A percentile compares a stretch with the other conserved stretches of the same genome.
Conservation (phyloP, 1,140 invertebrate genomes). For the Aphidius ervi region DNA sequence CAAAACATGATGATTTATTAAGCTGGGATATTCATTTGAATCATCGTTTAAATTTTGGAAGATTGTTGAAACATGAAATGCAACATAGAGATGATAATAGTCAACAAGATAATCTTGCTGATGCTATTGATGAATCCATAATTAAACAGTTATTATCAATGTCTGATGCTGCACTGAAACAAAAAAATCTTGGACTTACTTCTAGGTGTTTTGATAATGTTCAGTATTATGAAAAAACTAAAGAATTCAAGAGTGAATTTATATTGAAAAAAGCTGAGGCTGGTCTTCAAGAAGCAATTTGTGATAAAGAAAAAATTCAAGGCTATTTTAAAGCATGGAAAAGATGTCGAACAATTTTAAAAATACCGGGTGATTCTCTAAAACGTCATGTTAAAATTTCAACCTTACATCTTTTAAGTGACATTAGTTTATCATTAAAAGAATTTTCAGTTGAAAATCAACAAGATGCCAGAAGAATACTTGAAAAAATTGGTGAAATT, state of each 20-base stretch:
- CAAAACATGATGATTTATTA: conserved; percentile 30
- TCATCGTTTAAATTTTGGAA: conserved; percentile 34
- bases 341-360: no score
- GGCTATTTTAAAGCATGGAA: no score
- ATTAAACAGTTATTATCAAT: conserved; percentile 35
- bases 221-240: neutral
- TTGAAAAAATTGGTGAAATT: neutral
- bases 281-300: no score
- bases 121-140: conserved; percentile 13
- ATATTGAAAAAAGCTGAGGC: no score
- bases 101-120: neutral
- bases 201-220: conserved; percentile 35
- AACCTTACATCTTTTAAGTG: no score
- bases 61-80: conserved; percentile 6
- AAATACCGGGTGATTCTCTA: no score
- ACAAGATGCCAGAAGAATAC: no score
- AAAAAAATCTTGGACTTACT: conserved; percentile 46
- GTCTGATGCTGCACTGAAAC: conserved; percentile 43
- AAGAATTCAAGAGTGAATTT: no score
- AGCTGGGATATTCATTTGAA: conserved; percentile 38
- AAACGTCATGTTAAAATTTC: no score
- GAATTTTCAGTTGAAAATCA: no score
- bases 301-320: no score
- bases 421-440: no score
- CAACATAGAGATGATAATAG: neutral